Evolutionary conservation across 2,113 vertebrate genomes (phyloP).

Genomic region (Patagioenas fasciata): DNA sequence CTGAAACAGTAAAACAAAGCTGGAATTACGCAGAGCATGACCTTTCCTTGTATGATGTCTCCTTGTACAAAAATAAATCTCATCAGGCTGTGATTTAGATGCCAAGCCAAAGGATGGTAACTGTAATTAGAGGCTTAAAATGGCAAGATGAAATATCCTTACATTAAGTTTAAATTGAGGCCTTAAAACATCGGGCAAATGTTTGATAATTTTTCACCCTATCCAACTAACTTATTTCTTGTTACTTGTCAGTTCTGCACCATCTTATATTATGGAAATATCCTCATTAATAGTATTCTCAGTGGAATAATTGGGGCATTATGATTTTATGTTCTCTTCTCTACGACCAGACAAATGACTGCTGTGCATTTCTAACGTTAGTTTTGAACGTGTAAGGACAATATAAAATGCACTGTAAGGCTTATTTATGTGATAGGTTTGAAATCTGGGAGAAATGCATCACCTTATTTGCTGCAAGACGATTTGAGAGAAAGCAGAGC

Average conservation of each 20-base stretch:
- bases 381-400: neutral
- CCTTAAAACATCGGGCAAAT: neutral
- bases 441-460: neutral
- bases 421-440: neutral
- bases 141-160: constrained; percentile 18
- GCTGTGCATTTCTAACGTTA: constrained; percentile 1
- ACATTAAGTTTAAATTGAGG: constrained; percentile 13
- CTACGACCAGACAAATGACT: neutral
- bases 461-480: neutral
- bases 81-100: constrained; percentile 22
- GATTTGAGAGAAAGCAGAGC: neutral
- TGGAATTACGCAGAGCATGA: neutral
- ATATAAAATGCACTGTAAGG: neutral
- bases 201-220: neutral
- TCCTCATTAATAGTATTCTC: neutral
- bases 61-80: constrained; percentile 43
- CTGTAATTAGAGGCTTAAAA: constrained; percentile 50
- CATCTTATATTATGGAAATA: neutral
- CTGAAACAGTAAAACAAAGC: constrained; percentile 28
- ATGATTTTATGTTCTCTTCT: neutral
- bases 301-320: neutral
- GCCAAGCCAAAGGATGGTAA: constrained; percentile 9
- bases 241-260: neutral
- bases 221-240: neutral
- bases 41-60: constrained; percentile 27